Evolutionary conservation across 2,888 invertebrate genomes (phyloP).

Genomic region (Tachina lurida): DNA sequence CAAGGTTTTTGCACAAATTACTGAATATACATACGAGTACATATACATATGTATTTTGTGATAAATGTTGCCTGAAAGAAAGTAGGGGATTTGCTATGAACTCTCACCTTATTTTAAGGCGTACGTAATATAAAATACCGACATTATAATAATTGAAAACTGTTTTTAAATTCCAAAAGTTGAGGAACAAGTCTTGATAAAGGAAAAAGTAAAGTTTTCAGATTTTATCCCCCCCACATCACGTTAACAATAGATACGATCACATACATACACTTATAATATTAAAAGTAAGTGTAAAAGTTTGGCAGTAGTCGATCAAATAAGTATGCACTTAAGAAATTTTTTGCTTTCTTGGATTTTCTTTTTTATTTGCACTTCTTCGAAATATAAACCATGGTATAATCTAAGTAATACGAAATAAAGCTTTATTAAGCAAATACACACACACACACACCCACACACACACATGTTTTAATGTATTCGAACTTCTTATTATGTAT

Average conservation of each 20-base stretch:
- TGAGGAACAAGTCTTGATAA: slow-evolving; percentile 2
- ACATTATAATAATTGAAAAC: slow-evolving; percentile 43
- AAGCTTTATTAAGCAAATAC: not conserved
- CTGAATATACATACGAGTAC: no score
- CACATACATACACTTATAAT: not conserved
- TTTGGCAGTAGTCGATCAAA: slow-evolving; percentile 42
- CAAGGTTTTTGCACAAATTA: not conserved
- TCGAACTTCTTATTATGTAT: slow-evolving; percentile 27
- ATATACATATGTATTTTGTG: no score
- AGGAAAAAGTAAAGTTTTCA: slow-evolving; percentile 4
- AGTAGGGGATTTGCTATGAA: not conserved
- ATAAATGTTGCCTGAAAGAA: not conserved
- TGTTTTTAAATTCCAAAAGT: slow-evolving; percentile 36
- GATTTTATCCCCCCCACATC: slow-evolving; percentile 25
- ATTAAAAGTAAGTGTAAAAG: slow-evolving; percentile 28
- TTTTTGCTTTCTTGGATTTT: slow-evolving; percentile 13
- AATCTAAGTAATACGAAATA: not conserved
- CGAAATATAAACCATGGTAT: slow-evolving; percentile 5
- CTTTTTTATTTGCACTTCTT: not conserved
- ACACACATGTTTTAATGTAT: not conserved
- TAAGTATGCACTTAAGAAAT: slow-evolving; percentile 57
- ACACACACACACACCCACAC: no score
- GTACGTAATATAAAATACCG: not conserved
- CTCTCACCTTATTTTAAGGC: not conserved
- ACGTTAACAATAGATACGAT: slow-evolving; percentile 2